Evolutionary conservation across 2,797 vertebrate genomes (phyloP), one percentile per base, ranked within the genome.

Genomic region (Clamator glandarius): DNA sequence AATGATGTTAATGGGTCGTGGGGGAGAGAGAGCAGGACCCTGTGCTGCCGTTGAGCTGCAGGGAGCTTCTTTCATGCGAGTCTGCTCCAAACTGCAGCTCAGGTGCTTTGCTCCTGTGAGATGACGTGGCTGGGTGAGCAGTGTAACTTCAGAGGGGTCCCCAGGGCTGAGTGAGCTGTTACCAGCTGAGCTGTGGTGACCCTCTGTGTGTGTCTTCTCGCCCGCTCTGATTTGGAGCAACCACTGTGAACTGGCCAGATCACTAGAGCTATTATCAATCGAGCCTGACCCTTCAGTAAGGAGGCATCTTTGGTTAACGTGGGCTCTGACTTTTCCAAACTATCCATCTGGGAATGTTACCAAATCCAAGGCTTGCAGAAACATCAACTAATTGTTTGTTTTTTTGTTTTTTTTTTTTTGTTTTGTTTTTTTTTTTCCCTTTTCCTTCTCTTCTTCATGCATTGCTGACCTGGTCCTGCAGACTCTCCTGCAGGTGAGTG

Each of bases 401-500:
- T n/a, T n/a, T n/a, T n/a, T n/a, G n/a, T n/a, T n/a, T 36, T 78
- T 35, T 4, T n/a, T 92, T 63, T 89, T 59, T n/a, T n/a, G n/a
- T n/a, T n/a, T n/a, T n/a, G n/a, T n/a, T n/a, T 36, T 78, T 35
- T 4, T n/a, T 92, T 63, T 89, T 59, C 79, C 50, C 42, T 86
- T 58, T 79, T 44, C 24, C 11, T 75, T 76, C 25, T n/a, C 19
- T 17, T 31, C 15, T 25, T 48, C 29, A 11, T 63, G 94, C 18
- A 15, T n/a, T 11, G 31, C 73, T 59, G 46, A 57, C 54, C 48
- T 57, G 9, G 59, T 75, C 41, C 52, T 88, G 29, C 98, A 99
- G 99, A 99, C 99, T 5, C 98, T 99, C 70, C 95, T 99, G 96
- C 99, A 99, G 98, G 99, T 99, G 96, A 99, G 99, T 98, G 12